These are phyloP conservation scores for Phocoena phocoena DNA, from an alignment of 2,113 vertebrate genomes.

Conservation along the genomic window DNA sequence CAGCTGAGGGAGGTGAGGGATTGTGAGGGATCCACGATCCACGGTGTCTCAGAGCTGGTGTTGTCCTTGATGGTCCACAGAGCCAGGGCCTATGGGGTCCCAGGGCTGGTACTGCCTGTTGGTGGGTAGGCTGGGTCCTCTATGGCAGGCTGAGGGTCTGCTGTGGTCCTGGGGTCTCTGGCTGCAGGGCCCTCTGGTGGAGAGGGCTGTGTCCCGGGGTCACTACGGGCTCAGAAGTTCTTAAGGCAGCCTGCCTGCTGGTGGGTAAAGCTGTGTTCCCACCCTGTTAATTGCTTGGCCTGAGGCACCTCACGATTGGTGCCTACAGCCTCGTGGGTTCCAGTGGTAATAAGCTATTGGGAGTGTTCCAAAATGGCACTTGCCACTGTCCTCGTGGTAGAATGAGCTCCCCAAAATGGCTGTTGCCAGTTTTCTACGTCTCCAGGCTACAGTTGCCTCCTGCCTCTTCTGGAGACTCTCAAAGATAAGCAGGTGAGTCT, in stretches of 20 bases:
- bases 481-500: background rate
- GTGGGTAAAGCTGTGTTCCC: background rate
- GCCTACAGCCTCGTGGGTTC: background rate
- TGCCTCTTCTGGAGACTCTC: background rate
- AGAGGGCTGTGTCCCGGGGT: background rate
- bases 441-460: background rate
- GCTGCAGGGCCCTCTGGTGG: background rate
- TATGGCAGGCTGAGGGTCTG: background rate
- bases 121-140: background rate
- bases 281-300: background rate
- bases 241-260: background rate
- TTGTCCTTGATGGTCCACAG: background rate
- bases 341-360: background rate
- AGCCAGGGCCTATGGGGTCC: background rate
- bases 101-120: background rate
- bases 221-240: background rate
- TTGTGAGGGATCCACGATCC: background rate
- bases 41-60: background rate
- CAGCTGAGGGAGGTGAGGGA: too few species aligned
- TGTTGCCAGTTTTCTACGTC: background rate
- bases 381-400: background rate
- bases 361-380: background rate
- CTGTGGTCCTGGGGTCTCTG: background rate
- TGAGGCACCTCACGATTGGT: background rate
- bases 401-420: background rate